Evolutionary conservation across 1,140 invertebrate genomes (phyloP).

Genomic region (Pachypsylla venusta): DNA sequence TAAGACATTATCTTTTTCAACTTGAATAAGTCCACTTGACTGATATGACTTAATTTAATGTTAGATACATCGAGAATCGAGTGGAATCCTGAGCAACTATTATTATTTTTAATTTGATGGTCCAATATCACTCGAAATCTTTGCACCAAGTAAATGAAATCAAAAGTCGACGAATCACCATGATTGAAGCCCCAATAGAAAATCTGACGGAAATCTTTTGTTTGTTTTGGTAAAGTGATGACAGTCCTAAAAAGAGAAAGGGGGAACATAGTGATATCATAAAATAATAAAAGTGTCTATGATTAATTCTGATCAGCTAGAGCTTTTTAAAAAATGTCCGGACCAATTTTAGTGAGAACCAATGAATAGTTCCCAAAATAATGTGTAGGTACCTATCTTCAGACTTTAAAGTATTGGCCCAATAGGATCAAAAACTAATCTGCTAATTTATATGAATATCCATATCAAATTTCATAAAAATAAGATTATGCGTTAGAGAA

Average conservation of each 20-base stretch:
- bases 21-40: slow-evolving; percentile 12
- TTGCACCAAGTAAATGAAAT: background rate
- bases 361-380: too few species aligned
- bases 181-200: background rate
- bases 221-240: background rate
- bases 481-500: too few species aligned
- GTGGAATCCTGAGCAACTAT: background rate
- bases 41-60: background rate
- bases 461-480: too few species aligned
- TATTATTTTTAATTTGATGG: background rate
- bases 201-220: background rate
- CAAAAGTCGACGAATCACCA: background rate
- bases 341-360: too few species aligned
- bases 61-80: background rate
- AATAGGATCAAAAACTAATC: too few species aligned
- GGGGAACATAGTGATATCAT: too few species aligned
- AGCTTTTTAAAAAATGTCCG: too few species aligned
- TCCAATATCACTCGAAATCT: background rate
- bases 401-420: too few species aligned
- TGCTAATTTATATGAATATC: too few species aligned
- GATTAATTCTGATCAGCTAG: too few species aligned
- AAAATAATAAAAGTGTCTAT: too few species aligned
- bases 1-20: slow-evolving; percentile 16
- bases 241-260: background rate
- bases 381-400: too few species aligned